Evolutionary conservation across 2,888 invertebrate species (phyloP), one percentile per base, ranked within the genome.

Genomic region (Aleiodes testaceus): DNA sequence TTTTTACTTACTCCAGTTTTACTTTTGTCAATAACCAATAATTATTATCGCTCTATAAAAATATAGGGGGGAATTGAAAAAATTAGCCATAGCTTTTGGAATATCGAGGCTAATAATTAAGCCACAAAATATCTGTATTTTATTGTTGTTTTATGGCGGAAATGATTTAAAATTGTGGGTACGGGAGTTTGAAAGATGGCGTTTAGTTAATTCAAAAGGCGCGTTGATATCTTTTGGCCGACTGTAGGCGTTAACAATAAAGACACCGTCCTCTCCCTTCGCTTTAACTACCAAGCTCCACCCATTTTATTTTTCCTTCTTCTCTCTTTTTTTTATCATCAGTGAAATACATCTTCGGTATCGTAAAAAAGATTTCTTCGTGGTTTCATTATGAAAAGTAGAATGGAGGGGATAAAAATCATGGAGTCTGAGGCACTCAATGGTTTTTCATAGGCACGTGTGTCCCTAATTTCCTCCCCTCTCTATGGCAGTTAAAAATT

Each of bases 151-250:
- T 45, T 49, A 65, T 49, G 30, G 26, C 65, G 47, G 47, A 65
- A 65, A 50, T 50, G 47, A 49, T 22, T 30, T 65, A 36, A 65
- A 65, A 65, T 47, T 49, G 49, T 30, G 64, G n/a, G 44, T 64
- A 47, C 45, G 64, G 47, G 18, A 11, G 64, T 53, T 42, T 36
- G 3, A 22, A 75, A 75, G 66, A 75, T 74, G 75, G 75, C 72
- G 75, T 61, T 66, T 49, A 47, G 53, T 72, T 74, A 74, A 75
- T 75, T 74, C 75, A 71, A 74, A 50, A 75, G 72, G 63, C 72
- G 75, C 75, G 70, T 74, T 75, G 75, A 75, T 72, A 75, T 75
- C 75, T 71, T 75, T 71, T 50, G 4, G 64, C 70, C 44, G 55
- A 67, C 45, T 14, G 50, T 50, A 26, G 30, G 18, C 55, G 69